Evolutionary conservation across 92 coral and sea anemone genomes (phyloP), one percentile per base, ranked within the genome.

Genomic region (Hydrozoanthus gracilis): DNA sequence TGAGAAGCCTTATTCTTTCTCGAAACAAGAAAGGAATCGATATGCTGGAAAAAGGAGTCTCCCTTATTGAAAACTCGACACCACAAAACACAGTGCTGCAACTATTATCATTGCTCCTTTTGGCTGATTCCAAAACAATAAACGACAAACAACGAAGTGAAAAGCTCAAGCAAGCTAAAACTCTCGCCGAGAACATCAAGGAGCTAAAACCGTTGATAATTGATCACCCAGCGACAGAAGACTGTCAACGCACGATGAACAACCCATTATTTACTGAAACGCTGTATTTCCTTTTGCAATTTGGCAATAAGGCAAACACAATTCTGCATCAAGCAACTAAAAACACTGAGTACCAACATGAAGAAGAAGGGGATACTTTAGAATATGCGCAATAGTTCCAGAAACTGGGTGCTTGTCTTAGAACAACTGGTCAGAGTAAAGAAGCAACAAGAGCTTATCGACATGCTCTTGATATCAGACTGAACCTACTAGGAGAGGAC

Each of bases 381-480:
- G 51, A 71, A 35, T 39, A 39, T 6, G 76, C 76, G 39, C 51
- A 71, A 4, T 50, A 44, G 51, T 71, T 39, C 45, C 16, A 71
- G 3, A 17, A 39, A 16, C 15, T 3, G 15, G 76, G 16, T 35
- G n/a, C 4, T 9, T 71, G 49, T 4, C 6, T 71, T 2, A 13
- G 15, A 4, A 3, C 7, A 3, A 44, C 45, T 35, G 51, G 76
- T 10, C 45, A 8, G 14, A 44, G 2, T 10, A 14, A 6, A 9
- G 50, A 71, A 15, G 86, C 90, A 3, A 8, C 71, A 1, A 8
- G 44, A 6, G 71, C 71, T 12, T 66, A 87, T 52, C 13, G 64
- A 44, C 20, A 61, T 5, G 84, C 89, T 14, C 85, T 76, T 46
- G n/a, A 48, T 2, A 86, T 75, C 6, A 27, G 84, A 64, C 44